A percentile compares a stretch with the other conserved stretches of the same genome.
phyloP scores from a whole-genome alignment of 1,140 invertebrate species.

The Linepithema humile region DNA sequence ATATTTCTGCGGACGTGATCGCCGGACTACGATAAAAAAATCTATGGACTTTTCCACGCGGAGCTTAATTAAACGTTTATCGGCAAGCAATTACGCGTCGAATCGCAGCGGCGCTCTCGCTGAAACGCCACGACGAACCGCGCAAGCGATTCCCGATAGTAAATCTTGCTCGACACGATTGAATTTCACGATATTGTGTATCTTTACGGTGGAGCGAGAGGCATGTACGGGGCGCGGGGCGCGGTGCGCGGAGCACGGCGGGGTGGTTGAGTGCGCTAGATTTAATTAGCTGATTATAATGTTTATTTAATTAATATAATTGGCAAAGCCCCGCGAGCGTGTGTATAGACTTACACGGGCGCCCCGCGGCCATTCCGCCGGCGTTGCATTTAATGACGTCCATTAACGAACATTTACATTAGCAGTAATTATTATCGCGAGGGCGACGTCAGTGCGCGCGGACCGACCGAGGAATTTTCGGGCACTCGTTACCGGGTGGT shows the following conservation, averaged over 20 bases:
- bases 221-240: background rate
- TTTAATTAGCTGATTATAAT: slow-evolving; percentile 77
- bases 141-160: slow-evolving; percentile 39
- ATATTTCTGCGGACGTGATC: background rate
- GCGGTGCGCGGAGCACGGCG: background rate
- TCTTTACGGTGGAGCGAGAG: slow-evolving; percentile 50
- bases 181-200: slow-evolving; percentile 69
- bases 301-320: slow-evolving; percentile 80
- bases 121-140: slow-evolving; percentile 4
- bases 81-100: slow-evolving; percentile 28
- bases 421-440: slow-evolving; percentile 80
- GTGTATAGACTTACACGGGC: slow-evolving; percentile 67
- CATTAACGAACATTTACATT: slow-evolving; percentile 82
- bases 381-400: slow-evolving; percentile 82
- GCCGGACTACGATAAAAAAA: background rate
- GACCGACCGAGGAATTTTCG: slow-evolving; percentile 60
- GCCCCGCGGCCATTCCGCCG: slow-evolving; percentile 72
- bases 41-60: background rate
- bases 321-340: slow-evolving; percentile 73
- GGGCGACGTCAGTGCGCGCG: slow-evolving; percentile 53
- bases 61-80: slow-evolving; percentile 48
- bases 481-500: slow-evolving; percentile 55
- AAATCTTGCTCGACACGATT: slow-evolving; percentile 66
- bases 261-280: slow-evolving; percentile 65
- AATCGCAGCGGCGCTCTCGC: background rate